Evolutionary conservation across 2,888 invertebrate genomes (phyloP), one percentile per base, ranked within the genome.

Genomic region (Macrosiphum euphorbiae): DNA sequence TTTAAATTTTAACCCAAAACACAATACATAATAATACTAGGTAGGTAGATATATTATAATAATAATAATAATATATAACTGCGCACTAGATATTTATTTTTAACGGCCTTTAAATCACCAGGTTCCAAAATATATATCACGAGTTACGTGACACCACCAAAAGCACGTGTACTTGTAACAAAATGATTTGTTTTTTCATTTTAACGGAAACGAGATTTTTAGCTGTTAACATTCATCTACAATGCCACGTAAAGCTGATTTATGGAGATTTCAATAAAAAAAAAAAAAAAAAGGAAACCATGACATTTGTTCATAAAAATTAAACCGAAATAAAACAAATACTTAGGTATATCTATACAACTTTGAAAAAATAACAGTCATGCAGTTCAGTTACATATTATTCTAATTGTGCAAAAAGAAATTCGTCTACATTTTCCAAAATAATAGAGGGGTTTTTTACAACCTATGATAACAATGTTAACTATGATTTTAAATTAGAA

Each of bases 71-170:
- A 52, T 52, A 86, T 47, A 13, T 41, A 26, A 55, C 35, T 55
- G 50, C 8, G 50, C 50, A n/a, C 87, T 50, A 50, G 87, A 87
- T 87, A 20, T 50, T 87, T 87, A 50, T n/a, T 87, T 87, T 87
- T 87, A 87, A 87, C 87, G 50, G 87, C 50, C 87, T 50, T 50
- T n/a, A 87, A 87, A n/a, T 41, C 87, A 87, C n/a, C 50, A 20
- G 20, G n/a, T 50, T 50, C 87, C n/a, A 20, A 35, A 35, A 78
- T 86, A 47, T 44, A 47, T 16, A 50, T 50, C 41, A 50, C 87
- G n/a, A 50, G n/a, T 50, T 44, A 87, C 87, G 87, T 87, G 87
- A 87, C 50, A 20, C 28, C 50, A 50, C 28, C 50, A 50, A 50
- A 20, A 20, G 35, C n/a, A 3, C 88, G 35, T 88, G n/a, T 35